A percentile compares a stretch with the other conserved stretches of the same genome.
These are phyloP conservation scores for Pharmacophagus antenor DNA, from an alignment of 2,888 invertebrate species.

Conservation along the genomic window DNA sequence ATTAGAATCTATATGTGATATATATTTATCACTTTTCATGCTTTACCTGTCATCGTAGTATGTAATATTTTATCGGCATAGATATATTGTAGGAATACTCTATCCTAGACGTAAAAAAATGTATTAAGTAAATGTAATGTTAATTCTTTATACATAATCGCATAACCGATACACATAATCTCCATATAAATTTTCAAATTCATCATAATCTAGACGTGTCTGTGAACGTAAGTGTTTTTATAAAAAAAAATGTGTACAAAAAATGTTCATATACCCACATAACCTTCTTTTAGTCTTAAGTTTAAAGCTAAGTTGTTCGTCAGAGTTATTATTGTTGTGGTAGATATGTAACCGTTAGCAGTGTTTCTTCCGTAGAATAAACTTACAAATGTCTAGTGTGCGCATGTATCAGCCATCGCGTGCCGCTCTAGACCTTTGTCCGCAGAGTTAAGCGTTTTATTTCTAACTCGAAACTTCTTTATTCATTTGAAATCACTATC, in stretches of 20 bases:
- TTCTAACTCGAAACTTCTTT: too few relatives aligned
- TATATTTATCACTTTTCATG: not conserved
- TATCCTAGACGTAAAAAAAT: not conserved
- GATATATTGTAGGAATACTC: not conserved
- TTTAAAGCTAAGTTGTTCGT: conserved; percentile 28
- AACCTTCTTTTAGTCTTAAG: conserved; percentile 21
- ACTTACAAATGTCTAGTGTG: conserved; percentile 57
- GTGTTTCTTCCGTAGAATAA: conserved; percentile 40
- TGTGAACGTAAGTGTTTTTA: conserved; percentile 61
- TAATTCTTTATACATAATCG: not conserved
- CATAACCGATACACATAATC: not conserved
- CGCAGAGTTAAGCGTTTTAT: not conserved
- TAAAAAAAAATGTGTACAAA: conserved; percentile 58
- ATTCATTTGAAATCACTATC: too few relatives aligned
- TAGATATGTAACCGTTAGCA: conserved; percentile 32
- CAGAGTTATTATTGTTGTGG: conserved; percentile 30
- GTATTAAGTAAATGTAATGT: not conserved
- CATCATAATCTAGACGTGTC: conserved; percentile 15
- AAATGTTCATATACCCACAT: conserved; percentile 75
- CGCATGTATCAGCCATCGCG: conserved; percentile 75
- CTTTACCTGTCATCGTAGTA: not conserved
- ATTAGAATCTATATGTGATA: not conserved
- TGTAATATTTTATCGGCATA: not conserved
- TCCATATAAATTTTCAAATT: too few relatives aligned
- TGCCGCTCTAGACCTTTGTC: conserved; percentile 62